These are phyloP conservation scores for Tachysurus vachellii DNA, from an alignment of 2,113 vertebrate genomes.

Conservation along the genomic window DNA sequence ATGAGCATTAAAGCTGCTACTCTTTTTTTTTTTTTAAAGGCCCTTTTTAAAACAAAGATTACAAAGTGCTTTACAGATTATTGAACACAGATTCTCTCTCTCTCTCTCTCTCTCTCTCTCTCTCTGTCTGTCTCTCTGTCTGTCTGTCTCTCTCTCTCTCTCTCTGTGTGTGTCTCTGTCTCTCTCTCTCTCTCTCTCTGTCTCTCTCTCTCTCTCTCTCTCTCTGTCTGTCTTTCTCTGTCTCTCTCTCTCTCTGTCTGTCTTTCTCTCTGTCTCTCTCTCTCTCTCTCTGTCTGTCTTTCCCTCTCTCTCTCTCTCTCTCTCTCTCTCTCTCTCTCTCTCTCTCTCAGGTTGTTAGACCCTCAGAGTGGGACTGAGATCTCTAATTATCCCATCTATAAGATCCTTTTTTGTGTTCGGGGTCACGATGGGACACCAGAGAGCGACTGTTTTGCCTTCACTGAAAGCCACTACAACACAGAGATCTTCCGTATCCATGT, in stretches of 20 bases:
- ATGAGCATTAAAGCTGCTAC: not conserved
- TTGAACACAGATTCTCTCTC: no score
- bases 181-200: not conserved
- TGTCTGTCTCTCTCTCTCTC: no score
- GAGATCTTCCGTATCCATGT: conserved; percentile 99
- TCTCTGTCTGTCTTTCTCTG: not conserved
- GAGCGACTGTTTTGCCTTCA: conserved; percentile 98
- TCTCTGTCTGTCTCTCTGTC: no score
- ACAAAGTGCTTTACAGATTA: not conserved
- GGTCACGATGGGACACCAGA: conserved; percentile 93
- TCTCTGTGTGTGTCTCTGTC: not conserved
- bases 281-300: not conserved
- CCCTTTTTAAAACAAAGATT: not conserved
- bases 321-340: conserved; percentile 21
- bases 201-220: not conserved
- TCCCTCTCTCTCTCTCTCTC: no score
- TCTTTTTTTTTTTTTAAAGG: not conserved
- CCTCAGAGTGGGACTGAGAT: conserved; percentile 92
- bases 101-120: no score
- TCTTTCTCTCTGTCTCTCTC: not conserved
- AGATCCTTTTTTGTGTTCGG: conserved; percentile 97
- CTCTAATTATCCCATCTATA: conserved; percentile 97
- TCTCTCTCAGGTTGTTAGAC: conserved; percentile 84
- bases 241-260: not conserved
- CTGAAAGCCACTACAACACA: conserved; percentile 96